Evolutionary conservation across 2,888 invertebrate genomes (phyloP).

Genomic region (Tipula vernalis): DNA sequence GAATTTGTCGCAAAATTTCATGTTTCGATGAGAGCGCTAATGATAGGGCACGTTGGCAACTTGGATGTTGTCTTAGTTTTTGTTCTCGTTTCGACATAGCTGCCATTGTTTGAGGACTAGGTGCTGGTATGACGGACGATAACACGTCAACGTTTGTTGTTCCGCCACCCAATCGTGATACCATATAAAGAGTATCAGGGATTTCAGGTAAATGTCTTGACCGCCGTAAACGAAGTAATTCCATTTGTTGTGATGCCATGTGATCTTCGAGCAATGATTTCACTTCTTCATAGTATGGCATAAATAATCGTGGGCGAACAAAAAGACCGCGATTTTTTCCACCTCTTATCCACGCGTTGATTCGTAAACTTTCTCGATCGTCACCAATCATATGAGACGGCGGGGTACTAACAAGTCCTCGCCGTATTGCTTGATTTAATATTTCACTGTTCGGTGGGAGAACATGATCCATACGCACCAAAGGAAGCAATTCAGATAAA

Average conservation of each 20-base stretch:
- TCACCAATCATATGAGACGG: slow-evolving; percentile 79
- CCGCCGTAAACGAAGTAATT: slow-evolving; percentile 54
- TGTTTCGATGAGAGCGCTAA: slow-evolving; percentile 63
- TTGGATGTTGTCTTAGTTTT: slow-evolving; percentile 65
- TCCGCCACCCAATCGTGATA: slow-evolving; percentile 34
- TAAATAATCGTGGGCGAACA: slow-evolving; percentile 79
- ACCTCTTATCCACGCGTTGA: slow-evolving; percentile 71
- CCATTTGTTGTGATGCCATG: slow-evolving; percentile 59
- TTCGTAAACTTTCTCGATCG: slow-evolving; percentile 46
- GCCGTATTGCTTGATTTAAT: slow-evolving; percentile 49
- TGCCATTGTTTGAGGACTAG: slow-evolving; percentile 60
- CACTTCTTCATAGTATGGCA: slow-evolving; percentile 90
- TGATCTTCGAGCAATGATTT: slow-evolving; percentile 79
- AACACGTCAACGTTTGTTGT: slow-evolving; percentile 49
- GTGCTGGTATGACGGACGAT: slow-evolving; percentile 55
- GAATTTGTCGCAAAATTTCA: slow-evolving; percentile 65
- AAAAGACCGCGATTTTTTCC: slow-evolving; percentile 56
- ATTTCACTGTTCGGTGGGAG: slow-evolving; percentile 73
- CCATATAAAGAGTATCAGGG: slow-evolving; percentile 91
- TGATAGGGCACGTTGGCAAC: slow-evolving; percentile 65
- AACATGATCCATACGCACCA: slow-evolving; percentile 81
- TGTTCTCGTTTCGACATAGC: slow-evolving; percentile 76
- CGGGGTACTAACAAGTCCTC: slow-evolving; percentile 69
- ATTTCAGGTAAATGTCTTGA: slow-evolving; percentile 68
- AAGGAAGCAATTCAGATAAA: slow-evolving; percentile 67